Evolutionary conservation across 1,140 invertebrate genomes (phyloP), one percentile per base, ranked within the genome.

Genomic region (Meloidogyne chitwoodi): DNA sequence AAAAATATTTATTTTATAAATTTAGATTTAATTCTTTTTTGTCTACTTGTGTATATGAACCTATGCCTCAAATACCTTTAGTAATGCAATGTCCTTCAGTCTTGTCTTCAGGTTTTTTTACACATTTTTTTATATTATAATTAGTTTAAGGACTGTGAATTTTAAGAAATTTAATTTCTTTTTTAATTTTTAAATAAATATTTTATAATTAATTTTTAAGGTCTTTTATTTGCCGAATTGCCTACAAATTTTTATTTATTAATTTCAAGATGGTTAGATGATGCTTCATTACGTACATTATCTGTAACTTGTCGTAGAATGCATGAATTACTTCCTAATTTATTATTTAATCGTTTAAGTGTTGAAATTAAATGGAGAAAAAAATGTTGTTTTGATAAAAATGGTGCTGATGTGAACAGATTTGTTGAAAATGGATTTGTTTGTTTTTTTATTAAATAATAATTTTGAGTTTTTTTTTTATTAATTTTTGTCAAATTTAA

Each of bases 21-120:
- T 16, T 19, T 22, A 73, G 71, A 34, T 73, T 64, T 64, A 73
- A 73, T 22, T 34, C 71, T 12, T 73, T 73, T 22, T 38, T 73
- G 26, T 61, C 56, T 22, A 5, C 34, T 12, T 26, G 56, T 31
- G 71, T 63, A 16, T 64, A 73, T n/a, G 71, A 27, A 34, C 71
- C 56, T 1, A 64, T 73, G 71, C 71, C 71, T 26, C 2, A n/a
- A 6, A 6, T 56, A 3, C 48, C 48, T n/a, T n/a, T 56, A n/a
- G 6, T 56, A n/a, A 16, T 65, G 48, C 61, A 26, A 2, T 29
- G 1, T 16, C 12, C 27, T 2, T 10, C 69, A 12, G 6, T 38
- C 38, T 11, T 38, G 6, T 10, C n/a, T 4, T 62, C 69, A 4
- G 29, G 16, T 72, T 16, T 61, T 12, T 14, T 24, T 26, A n/a